Percentiles rank a stretch among this genome's conserved stretches.
phyloP scores from a whole-genome alignment of 2,888 invertebrate species.

The Dorcus hopei region DNA sequence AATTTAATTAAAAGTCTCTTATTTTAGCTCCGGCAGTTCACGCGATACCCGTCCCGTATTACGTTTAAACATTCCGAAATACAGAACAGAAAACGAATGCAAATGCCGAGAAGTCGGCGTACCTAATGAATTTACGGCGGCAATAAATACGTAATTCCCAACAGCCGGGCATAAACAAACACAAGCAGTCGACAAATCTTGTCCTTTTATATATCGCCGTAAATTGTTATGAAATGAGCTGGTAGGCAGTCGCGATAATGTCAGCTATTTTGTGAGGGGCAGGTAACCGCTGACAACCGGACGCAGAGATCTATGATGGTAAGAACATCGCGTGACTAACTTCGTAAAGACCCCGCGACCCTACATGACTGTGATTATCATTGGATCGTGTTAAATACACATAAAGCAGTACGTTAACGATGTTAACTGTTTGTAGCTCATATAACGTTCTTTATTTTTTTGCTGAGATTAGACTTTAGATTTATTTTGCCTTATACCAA shows the following conservation, averaged over 20 bases:
- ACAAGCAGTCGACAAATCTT: not conserved
- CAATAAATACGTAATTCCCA: not conserved
- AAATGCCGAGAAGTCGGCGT: not conserved
- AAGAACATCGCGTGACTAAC: conserved; percentile 36
- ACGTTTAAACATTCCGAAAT: too few species aligned
- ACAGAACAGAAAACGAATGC: too few species aligned
- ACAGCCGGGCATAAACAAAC: not conserved
- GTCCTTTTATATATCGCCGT: not conserved
- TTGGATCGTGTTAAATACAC: conserved; percentile 33
- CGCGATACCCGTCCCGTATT: too few species aligned
- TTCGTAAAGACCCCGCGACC: conserved; percentile 25
- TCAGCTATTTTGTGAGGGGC: conserved; percentile 12
- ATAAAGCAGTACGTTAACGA: conserved; percentile 30
- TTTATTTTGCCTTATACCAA: too few species aligned
- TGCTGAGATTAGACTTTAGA: conserved; percentile 15
- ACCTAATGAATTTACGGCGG: not conserved
- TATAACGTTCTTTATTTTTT: conserved; percentile 31
- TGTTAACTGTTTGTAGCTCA: conserved; percentile 34
- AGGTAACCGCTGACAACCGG: conserved; percentile 36
- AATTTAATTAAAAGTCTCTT: too few species aligned
- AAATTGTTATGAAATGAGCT: conserved; percentile 4
- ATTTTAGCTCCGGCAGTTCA: too few species aligned
- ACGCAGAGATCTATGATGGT: conserved; percentile 37
- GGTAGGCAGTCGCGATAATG: conserved; percentile 2
- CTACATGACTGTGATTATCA: conserved; percentile 32